phyloP scores from a whole-genome alignment of 2,888 invertebrate species.

The Drosophila robusta region DNA sequence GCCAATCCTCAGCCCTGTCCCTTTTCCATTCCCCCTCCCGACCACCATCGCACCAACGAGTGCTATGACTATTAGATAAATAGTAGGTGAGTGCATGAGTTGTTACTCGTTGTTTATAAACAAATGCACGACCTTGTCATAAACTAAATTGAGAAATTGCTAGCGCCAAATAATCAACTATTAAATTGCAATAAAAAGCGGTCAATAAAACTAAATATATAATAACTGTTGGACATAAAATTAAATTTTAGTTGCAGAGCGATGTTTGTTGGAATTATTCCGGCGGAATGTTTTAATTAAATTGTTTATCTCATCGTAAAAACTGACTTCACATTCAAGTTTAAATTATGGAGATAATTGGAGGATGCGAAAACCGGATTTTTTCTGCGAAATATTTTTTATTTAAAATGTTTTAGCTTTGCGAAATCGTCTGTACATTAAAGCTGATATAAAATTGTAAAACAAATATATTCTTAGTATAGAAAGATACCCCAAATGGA shows the following conservation, averaged over 20 bases:
- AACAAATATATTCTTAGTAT: too few relatives aligned
- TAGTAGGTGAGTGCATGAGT: constrained; percentile 13
- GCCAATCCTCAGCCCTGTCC: background rate
- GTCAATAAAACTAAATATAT: constrained; percentile 6
- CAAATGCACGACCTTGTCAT: constrained; percentile 29
- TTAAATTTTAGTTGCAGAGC: too few relatives aligned
- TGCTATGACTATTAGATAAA: constrained; percentile 44
- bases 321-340: background rate
- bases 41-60: background rate
- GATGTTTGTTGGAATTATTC: too few relatives aligned
- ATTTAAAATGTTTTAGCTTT: too few relatives aligned
- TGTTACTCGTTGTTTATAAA: constrained; percentile 1
- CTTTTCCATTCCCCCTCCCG: background rate
- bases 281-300: background rate
- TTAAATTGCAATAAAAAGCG: constrained; percentile 10
- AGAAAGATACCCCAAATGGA: too few relatives aligned
- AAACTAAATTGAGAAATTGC: constrained; percentile 28
- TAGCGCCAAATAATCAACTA: constrained; percentile 25
- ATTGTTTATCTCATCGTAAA: background rate
- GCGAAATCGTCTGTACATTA: too few relatives aligned
- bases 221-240: background rate
- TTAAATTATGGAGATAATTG: too few relatives aligned
- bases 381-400: too few relatives aligned
- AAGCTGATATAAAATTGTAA: too few relatives aligned
- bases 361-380: too few relatives aligned